Conservation (phyloP, 1,140 invertebrate genomes). For the Lasioglossum albipes region DNA sequence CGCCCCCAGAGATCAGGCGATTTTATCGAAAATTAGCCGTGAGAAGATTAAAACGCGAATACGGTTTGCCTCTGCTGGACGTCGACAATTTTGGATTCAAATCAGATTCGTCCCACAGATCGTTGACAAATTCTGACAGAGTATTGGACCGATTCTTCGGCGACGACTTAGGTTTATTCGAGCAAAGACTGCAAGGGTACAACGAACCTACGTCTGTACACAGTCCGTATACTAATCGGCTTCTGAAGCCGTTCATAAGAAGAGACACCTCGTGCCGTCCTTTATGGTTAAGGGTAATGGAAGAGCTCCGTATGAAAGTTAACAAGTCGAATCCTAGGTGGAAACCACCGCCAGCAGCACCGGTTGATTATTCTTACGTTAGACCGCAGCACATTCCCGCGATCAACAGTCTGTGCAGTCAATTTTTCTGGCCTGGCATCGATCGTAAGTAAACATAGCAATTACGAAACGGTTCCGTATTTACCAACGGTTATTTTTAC, state of each 20-base stretch:
- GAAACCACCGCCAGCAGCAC: slow-evolving; percentile 72
- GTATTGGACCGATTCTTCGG: slow-evolving; percentile 78
- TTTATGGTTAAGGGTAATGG: slow-evolving; percentile 86
- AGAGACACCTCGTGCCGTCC: slow-evolving; percentile 84
- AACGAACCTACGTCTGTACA: slow-evolving; percentile 81
- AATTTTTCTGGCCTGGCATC: slow-evolving; percentile 95
- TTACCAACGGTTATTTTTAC: slow-evolving; percentile 5
- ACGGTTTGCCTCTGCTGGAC: slow-evolving; percentile 82
- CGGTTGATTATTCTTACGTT: slow-evolving; percentile 93
- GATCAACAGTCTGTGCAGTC: slow-evolving; percentile 89
- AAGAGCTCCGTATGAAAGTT: slow-evolving; percentile 84
- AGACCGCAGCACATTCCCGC: slow-evolving; percentile 92
- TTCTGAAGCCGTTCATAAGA: slow-evolving; percentile 89
- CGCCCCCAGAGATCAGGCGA: slow-evolving; percentile 76
- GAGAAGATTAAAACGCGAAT: slow-evolving; percentile 83
- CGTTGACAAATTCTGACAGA: slow-evolving; percentile 57
- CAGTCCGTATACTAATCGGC: slow-evolving; percentile 84
- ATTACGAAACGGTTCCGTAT: neutral
- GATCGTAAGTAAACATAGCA: slow-evolving; percentile 84
- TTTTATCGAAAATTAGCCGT: slow-evolving; percentile 83
- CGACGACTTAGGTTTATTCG: slow-evolving; percentile 72
- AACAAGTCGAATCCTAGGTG: slow-evolving; percentile 82
- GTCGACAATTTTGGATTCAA: slow-evolving; percentile 77
- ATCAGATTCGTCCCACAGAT: slow-evolving; percentile 47
- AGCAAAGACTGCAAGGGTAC: slow-evolving; percentile 80